Evolutionary conservation across 2,888 invertebrate genomes (phyloP), one percentile per base, ranked within the genome.

Genomic region (Clanis bilineata): DNA sequence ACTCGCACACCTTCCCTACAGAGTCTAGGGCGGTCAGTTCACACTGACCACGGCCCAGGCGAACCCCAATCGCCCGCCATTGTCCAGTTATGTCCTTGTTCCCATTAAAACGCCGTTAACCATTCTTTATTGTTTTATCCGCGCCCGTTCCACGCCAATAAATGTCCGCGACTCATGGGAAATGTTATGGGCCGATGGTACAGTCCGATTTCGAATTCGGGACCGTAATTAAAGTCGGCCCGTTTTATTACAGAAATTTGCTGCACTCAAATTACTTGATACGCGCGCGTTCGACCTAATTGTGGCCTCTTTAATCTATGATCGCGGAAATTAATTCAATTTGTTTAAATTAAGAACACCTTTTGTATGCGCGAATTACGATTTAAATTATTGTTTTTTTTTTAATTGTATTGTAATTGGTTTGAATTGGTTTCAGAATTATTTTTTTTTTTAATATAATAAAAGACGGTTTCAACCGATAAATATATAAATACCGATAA

Each of bases 111-210:
- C 82, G 86, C 91, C 85, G 88, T 91, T 91, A 90, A 86, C 85
- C 87, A 87, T 90, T 90, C 90, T 91, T 91, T 91, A 92, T 92
- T 91, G 90, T 92, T 91, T 90, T 85, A 91, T 89, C 85, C 86
- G 79, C 81, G 77, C 74, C 77, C 74, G 77, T 74, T 80, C 76
- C 77, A 69, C 72, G 72, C 86, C 87, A 84, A 89, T 90, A 90
- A 90, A 89, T 86, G 90, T 88, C 84, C 85, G 76, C 82, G 80
- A 74, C 85, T 84, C 85, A 85, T 88, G 89, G 89, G 86, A 89
- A 88, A 86, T 81, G 79, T 80, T 81, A 76, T 74, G 65, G 76
- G 69, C 65, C 69, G 68, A 70, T 68, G 63, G 69, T 73, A 77
- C 74, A 70, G 64, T 73, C 69, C 80, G 79, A 80, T 81, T 82